These are phyloP conservation scores for Amphipoea lucens DNA, from an alignment of 2,888 invertebrate species.

Conservation along the genomic window DNA sequence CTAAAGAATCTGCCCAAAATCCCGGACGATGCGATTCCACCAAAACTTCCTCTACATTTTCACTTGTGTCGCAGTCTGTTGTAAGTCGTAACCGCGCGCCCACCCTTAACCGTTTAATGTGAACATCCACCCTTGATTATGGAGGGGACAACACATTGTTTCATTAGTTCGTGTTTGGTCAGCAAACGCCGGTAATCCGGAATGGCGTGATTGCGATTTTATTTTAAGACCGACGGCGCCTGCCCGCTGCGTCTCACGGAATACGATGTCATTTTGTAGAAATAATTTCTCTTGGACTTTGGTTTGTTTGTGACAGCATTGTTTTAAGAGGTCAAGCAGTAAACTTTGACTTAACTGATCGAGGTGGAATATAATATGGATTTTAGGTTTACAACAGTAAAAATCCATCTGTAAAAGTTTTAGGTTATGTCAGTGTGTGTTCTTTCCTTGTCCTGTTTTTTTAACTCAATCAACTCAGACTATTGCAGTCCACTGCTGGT, in stretches of 20 bases:
- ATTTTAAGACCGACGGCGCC: conserved; percentile 55
- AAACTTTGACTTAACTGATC: background rate
- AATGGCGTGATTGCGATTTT: conserved; percentile 62
- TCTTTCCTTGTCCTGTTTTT: background rate
- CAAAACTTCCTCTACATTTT: background rate
- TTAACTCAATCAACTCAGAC: background rate
- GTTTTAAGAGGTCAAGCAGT: background rate
- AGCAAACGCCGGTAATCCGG: conserved; percentile 70
- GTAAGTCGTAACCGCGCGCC: conserved; percentile 39
- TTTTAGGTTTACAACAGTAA: background rate
- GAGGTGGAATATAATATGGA: background rate
- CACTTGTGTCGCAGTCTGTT: conserved; percentile 18
- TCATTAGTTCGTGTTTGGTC: conserved; percentile 81
- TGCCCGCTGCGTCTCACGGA: background rate
- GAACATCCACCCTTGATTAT: conserved; percentile 75
- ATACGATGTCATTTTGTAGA: conserved; percentile 15
- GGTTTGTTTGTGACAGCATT: background rate
- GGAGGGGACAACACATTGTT: conserved; percentile 76
- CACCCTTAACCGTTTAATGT: conserved; percentile 71
- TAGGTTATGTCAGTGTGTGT: background rate
- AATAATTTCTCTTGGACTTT: conserved; percentile 18
- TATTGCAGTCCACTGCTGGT: background rate
- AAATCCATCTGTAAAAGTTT: background rate
- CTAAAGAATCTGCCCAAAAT: background rate
- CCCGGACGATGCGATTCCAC: background rate